phyloP scores from a whole-genome alignment of 2,113 vertebrate species.

The Crotalus tigris region DNA sequence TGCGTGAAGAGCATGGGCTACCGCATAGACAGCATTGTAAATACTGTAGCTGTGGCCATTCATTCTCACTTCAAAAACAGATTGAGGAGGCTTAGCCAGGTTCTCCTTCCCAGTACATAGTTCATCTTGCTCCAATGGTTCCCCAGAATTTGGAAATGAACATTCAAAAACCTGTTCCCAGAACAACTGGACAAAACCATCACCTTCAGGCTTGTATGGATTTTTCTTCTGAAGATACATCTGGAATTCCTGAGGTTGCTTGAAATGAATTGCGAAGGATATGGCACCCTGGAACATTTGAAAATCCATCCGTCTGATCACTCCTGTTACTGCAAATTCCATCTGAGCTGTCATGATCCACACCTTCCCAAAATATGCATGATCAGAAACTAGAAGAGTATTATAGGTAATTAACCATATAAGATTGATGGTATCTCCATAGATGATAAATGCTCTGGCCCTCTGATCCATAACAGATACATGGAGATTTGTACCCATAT shows the following conservation, averaged over 20 bases:
- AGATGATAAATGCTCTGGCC: background rate
- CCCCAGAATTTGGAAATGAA: background rate
- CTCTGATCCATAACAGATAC: background rate
- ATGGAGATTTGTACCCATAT: background rate
- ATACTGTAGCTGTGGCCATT: slow-evolving; percentile 2
- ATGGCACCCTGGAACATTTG: background rate
- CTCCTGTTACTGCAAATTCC: background rate
- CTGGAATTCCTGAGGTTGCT: background rate
- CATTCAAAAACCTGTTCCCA: slow-evolving; percentile 4
- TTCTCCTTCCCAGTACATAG: background rate
- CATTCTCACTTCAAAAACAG: slow-evolving; percentile 11
- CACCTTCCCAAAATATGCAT: background rate
- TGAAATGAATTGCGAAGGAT: background rate
- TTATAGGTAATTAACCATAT: background rate
- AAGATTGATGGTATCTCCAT: background rate
- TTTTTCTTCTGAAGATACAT: background rate
- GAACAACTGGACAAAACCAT: background rate
- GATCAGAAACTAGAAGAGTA: background rate
- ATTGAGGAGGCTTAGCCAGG: background rate
- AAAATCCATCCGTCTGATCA: background rate
- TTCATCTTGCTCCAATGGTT: no score
- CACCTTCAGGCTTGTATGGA: background rate
- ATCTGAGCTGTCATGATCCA: slow-evolving; percentile 8
- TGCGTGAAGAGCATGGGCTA: background rate
- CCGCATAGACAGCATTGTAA: background rate